Evolutionary conservation across 2,113 vertebrate species (phyloP), one percentile per base, ranked within the genome.

Genomic region (Cervus canadensis): DNA sequence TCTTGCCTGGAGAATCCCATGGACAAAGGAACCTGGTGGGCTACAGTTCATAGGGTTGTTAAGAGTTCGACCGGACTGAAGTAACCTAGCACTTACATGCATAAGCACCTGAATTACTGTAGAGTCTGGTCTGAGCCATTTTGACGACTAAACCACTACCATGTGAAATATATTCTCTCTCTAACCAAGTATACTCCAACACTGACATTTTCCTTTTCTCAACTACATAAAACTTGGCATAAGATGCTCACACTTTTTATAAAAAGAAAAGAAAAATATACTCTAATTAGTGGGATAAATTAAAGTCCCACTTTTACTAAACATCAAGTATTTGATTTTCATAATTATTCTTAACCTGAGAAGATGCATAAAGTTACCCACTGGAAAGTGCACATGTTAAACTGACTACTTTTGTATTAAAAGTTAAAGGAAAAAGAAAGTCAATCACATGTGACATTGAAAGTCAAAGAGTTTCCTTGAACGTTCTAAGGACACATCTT

Each of bases 321-420:
- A 60, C 5, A 67, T 59, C 36, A 59, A 89, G n/a, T 50, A 52
- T 36, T 56, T 54, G 5, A 45, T 74, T 76, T 78, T 64, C 36
- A 64, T 56, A 86, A 90, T 95, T 87, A 94, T 17, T 40, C 15
- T 28, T 82, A 43, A 64, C 54, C 25, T 82, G 87, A 52, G 10
- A 87, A 25, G 43, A 86, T 54, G 50, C 9, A 91, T 56, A 67
- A 91, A 91, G 62, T 83, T 78, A 87, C n/a, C 19, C 25, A 26
- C 14, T 76, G 87, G 6, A 54, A 94, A 91, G 83, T 40, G 3
- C 11, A 6, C 45, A 17, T 71, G 43, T 64, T 67, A 84, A 67
- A 60, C 36, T 76, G 12, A 1, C 7, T 78, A 7, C 13, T 2
- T 16, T 91, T 13, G 4, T n/a, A 94, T 15, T 50, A 83, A 74